Conservation (phyloP, 2,888 invertebrate genomes). For the Patella depressa region DNA sequence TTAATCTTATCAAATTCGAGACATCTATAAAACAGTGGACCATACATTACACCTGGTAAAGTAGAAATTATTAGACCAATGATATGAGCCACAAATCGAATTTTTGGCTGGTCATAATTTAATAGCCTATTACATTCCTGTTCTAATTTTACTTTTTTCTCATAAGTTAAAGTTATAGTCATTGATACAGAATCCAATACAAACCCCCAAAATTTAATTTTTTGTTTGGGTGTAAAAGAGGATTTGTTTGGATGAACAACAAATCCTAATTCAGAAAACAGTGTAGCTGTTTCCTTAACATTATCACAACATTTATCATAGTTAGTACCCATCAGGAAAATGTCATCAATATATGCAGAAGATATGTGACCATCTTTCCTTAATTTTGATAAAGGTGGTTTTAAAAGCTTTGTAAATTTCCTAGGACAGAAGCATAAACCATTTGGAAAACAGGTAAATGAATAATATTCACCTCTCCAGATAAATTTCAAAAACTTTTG, state of each 20-base stretch:
- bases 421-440: not conserved
- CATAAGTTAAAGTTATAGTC: too few species aligned
- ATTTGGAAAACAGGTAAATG: conserved; percentile 22
- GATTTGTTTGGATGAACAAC: conserved; percentile 18
- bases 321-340: conserved; percentile 4
- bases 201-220: not conserved
- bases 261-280: not conserved
- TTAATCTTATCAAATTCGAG: conserved; percentile 20
- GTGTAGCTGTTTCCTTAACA: not conserved
- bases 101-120: not conserved
- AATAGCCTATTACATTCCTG: conserved; percentile 5
- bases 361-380: not conserved
- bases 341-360: conserved; percentile 21
- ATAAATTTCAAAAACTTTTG: conserved; percentile 23
- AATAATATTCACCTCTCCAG: conserved; percentile 21
- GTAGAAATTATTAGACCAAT: conserved; percentile 19
- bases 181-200: not conserved
- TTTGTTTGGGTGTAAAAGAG: not conserved
- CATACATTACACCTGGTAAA: conserved; percentile 8
- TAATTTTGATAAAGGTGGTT: not conserved
- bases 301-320: not conserved
- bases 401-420: not conserved
- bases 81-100: conserved; percentile 12
- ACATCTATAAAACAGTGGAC: not conserved
- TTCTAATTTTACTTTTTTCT: not conserved